Base-by-base conservation (phyloP, 2,888 invertebrate species). In the Aethes cnicana region DNA sequence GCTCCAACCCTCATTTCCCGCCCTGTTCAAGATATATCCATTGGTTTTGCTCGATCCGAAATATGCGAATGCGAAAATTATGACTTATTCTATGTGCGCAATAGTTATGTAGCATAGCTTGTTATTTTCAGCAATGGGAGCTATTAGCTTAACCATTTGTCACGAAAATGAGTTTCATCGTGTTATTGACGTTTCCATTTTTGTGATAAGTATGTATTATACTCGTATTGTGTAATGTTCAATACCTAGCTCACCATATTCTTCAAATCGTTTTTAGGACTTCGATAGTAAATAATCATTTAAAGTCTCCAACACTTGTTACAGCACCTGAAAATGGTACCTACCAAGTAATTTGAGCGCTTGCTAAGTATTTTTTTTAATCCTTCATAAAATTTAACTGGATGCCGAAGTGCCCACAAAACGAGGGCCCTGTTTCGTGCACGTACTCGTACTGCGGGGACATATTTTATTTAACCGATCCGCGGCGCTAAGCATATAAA, bases 401-500 rank as follows among this genome's bases (percentile, higher is more conserved):
- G 6, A 36, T 11, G 20, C 8, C 8, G 17, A 8, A n/a, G n/a
- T n/a, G n/a, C n/a, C n/a, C 33, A 14, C 8, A 16, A 32, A 32
- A 3, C 6, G 14, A 16, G 16, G n/a, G 8, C n/a, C 17, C 16
- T 32, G 16, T 30, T 7, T 32, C 17, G 4, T 6, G 16, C 16
- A n/a, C 2, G 6, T n/a, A 14, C 16, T 17, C 32, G 6, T 17
- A 17, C 42, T 16, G 43, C 26, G 23, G 33, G 14, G 12, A 17
- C 12, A 43, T 49, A 49, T 28, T 49, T 49, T 43, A 35, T 43
- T 43, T 20, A 52, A 43, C 11, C 17, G 17, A 35, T 50, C 23
- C 28, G 30, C 23, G 43, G 28, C 7, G 49, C 36, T 43, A 43
- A 50, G 37, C 44, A 44, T 39, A 52, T 44, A 37, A 52, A 52